Percentiles rank a stretch among this genome's conserved stretches.
Evolutionary conservation across 2,797 vertebrate genomes (phyloP).

Genomic region (Pitangus sulphuratus): DNA sequence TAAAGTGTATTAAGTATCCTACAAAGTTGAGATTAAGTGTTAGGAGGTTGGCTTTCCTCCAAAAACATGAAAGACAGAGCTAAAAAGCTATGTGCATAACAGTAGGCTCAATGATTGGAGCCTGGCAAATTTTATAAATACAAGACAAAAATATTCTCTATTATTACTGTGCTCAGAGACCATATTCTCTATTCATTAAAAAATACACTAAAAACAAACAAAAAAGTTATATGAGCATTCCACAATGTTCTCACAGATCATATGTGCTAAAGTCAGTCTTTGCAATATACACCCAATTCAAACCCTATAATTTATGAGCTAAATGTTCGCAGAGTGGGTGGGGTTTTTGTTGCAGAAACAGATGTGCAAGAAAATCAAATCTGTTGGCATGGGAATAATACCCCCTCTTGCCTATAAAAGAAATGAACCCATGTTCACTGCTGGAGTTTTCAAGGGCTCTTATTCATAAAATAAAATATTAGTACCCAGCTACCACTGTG

Average conservation of each 20-base stretch:
- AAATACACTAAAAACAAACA: conserved; percentile 64
- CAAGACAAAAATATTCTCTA: conserved; percentile 64
- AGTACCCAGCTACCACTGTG: conserved; percentile 48
- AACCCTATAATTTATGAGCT: conserved; percentile 73
- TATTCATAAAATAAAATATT: conserved; percentile 73
- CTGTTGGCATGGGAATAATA: conserved; percentile 70
- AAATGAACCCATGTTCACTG: conserved; percentile 68
- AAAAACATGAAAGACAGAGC: conserved; percentile 59
- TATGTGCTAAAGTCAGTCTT: conserved; percentile 55
- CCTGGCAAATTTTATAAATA: conserved; percentile 71
- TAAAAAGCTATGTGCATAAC: conserved; percentile 65
- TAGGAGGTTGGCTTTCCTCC: conserved; percentile 66
- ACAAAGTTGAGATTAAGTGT: conserved; percentile 69
- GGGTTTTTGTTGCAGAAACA: conserved; percentile 68
- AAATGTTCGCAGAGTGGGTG: conserved; percentile 64
- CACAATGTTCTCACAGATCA: conserved; percentile 64
- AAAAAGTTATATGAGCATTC: conserved; percentile 68
- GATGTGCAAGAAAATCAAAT: conserved; percentile 74
- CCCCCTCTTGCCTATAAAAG: conserved; percentile 61
- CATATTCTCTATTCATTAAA: conserved; percentile 71
- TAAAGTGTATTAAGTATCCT: conserved; percentile 70
- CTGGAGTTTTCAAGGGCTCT: conserved; percentile 66
- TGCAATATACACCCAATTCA: conserved; percentile 71
- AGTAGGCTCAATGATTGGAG: conserved; percentile 57
- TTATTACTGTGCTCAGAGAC: conserved; percentile 67